Evolutionary conservation across 2,113 vertebrate genomes (phyloP).

Genomic region (Rhynchomys soricoides): DNA sequence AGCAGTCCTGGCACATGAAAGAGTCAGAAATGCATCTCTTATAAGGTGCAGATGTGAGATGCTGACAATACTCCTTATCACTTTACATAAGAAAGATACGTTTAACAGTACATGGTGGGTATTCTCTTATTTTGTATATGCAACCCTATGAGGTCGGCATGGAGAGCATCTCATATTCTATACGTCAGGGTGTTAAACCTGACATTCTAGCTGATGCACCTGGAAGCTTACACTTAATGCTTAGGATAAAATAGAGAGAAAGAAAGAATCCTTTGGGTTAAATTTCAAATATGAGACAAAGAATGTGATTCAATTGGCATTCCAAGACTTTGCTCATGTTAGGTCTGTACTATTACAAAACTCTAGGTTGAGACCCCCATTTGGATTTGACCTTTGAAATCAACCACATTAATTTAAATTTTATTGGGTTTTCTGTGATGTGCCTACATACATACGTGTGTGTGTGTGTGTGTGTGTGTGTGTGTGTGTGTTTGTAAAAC

Average conservation of each 20-base stretch:
- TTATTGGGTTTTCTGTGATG: background rate
- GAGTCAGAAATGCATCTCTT: background rate
- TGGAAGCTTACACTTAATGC: background rate
- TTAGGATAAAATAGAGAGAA: constrained; percentile 14
- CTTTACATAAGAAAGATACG: background rate
- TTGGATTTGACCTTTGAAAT: constrained; percentile 28
- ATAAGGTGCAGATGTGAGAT: background rate
- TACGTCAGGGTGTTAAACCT: background rate
- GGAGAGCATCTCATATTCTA: background rate
- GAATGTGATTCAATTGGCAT: background rate
- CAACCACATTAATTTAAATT: background rate
- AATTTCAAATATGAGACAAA: constrained; percentile 12
- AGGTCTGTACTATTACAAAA: background rate
- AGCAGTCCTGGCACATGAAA: constrained; percentile 9
- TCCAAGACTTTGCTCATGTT: background rate
- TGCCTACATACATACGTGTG: background rate
- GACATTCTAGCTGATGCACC: background rate
- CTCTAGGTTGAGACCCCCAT: background rate
- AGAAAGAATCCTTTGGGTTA: background rate
- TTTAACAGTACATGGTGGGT: background rate
- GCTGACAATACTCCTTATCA: background rate
- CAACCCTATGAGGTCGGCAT: background rate
- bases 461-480: background rate
- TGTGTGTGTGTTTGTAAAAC: background rate
- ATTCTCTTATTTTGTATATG: background rate